Base-by-base conservation (phyloP, 2,113 vertebrate genomes). In the Lasiurus cinereus region DNA sequence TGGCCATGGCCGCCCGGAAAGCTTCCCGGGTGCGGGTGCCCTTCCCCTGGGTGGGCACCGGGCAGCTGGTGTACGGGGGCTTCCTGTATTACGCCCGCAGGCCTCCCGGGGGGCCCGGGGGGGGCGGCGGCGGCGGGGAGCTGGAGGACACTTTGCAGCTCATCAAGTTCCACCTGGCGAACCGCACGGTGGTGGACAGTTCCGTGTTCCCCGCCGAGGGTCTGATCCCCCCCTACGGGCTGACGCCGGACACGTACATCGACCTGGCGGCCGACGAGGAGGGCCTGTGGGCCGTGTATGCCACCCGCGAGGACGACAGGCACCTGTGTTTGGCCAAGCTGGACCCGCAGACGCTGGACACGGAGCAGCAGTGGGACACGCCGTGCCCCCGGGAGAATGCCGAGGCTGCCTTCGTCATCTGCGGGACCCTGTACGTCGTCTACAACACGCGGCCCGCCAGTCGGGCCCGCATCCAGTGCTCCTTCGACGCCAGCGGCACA, bases 311-410 rank as follows among this genome's bases (percentile, higher is more conserved):
- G 82, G 99, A 99, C 0, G 99, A 99, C 94, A 98, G 98, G 62
- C 99, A 99, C 98, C 98, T 99, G 94, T 99, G 99, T 97, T 97
- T 99, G 36, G 99, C 99, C 84, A 99, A 99, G 98, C 98, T 99
- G 98, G 99, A 99, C 97, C 98, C 99, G 0, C 96, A 96, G 95
- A 99, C 99, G 0, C 98, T 99, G 56, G 99, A 99, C 95, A 99
- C 99, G 1, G 99, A 99, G 95, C 98, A 99, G 95, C 99, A 99
- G 98, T 99, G 99, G 99, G 99, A 99, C 97, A 99, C 99, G 0
- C 98, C 98, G 0, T 99, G 99, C 96, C 99, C 99, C 0, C 96
- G 99, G 64, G 99, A 99, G 97, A 99, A 99, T 0, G 99, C 99
- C 0, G 99, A 99, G 98, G 99, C 98, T 0, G 99, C 99, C 39